Evolutionary conservation across 2,113 vertebrate genomes (phyloP).

Genomic region (Catharus minimus): DNA sequence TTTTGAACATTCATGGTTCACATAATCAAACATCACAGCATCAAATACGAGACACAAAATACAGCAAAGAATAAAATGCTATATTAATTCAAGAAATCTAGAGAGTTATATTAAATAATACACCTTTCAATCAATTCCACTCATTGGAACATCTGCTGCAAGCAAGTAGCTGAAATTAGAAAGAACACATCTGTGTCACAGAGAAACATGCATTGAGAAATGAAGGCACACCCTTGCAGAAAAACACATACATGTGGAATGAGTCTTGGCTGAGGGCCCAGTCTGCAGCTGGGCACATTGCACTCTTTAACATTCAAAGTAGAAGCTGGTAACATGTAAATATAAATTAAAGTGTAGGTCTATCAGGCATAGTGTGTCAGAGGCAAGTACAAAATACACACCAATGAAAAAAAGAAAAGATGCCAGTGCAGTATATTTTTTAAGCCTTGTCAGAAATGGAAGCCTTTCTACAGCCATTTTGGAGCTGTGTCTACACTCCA

Average conservation of each 20-base stretch:
- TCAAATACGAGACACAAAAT: neutral
- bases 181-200: neutral
- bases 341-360: neutral
- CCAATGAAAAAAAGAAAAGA: neutral
- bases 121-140: neutral
- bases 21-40: neutral
- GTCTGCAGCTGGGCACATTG: neutral
- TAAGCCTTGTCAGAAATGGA: neutral
- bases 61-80: neutral
- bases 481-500: neutral
- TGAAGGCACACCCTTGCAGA: neutral
- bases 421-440: neutral
- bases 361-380: neutral
- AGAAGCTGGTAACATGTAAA: neutral
- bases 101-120: neutral
- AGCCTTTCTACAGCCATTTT: neutral
- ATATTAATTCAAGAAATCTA: neutral
- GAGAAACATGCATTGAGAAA: neutral
- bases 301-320: neutral
- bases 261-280: neutral
- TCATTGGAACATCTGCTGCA: neutral
- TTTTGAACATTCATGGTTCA: neutral
- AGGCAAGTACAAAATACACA: neutral
- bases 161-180: neutral
- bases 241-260: neutral